These are phyloP conservation scores for Siphamia tubifer DNA, from an alignment of 2,113 vertebrate genomes.

Conservation along the genomic window DNA sequence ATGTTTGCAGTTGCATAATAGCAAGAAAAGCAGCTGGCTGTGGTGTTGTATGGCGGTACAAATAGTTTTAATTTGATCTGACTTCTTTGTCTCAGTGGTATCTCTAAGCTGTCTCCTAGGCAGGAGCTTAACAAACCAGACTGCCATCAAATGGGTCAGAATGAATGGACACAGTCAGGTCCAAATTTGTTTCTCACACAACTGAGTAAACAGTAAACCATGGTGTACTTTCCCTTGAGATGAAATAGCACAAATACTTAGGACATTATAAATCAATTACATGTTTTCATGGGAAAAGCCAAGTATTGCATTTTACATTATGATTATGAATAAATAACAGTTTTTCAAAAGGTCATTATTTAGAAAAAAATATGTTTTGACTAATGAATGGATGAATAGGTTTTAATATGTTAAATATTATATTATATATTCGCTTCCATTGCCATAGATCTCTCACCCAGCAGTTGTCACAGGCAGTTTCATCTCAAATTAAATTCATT, in stretches of 20 bases:
- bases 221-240: background rate
- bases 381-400: background rate
- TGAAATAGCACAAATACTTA: background rate
- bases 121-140: slow-evolving; percentile 25
- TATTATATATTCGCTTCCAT: slow-evolving; percentile 30
- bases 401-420: too few species aligned
- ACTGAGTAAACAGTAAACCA: background rate
- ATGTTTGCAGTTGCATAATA: slow-evolving; percentile 74
- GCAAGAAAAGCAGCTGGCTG: slow-evolving; percentile 30
- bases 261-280: background rate
- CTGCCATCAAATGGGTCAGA: slow-evolving; percentile 24
- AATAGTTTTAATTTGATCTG: slow-evolving; percentile 70
- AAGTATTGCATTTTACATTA: background rate
- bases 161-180: background rate
- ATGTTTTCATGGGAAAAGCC: background rate
- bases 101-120: slow-evolving; percentile 32
- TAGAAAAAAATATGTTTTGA: background rate
- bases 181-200: background rate
- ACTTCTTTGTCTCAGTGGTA: slow-evolving; percentile 49
- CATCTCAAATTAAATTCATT: slow-evolving; percentile 71
- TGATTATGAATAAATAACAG: background rate
- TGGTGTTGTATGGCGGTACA: slow-evolving; percentile 52
- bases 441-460: slow-evolving; percentile 52
- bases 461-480: slow-evolving; percentile 49
- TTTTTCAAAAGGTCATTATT: background rate